Conservation (phyloP, 2,888 invertebrate genomes). For the Caenorhabditis uteleia region DNA sequence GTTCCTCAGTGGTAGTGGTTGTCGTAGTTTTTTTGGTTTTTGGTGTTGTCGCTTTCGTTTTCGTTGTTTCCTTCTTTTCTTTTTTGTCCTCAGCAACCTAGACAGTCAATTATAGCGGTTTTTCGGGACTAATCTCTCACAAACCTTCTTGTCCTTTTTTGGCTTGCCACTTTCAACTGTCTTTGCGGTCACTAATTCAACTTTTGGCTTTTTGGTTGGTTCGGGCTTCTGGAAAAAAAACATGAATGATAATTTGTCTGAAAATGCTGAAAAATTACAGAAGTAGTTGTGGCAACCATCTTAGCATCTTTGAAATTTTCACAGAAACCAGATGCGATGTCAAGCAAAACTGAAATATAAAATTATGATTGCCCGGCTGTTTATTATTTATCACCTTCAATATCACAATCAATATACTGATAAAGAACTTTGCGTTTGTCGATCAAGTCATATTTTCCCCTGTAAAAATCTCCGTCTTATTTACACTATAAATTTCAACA, state of each 20-base stretch:
- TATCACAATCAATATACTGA: slow-evolving; percentile 63
- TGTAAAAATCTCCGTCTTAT: slow-evolving; percentile 4
- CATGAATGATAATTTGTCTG: background rate
- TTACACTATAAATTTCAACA: slow-evolving; percentile 3
- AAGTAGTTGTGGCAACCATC: background rate
- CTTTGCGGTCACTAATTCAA: slow-evolving; percentile 12
- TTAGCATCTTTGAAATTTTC: slow-evolving; percentile 23
- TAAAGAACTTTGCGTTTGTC: slow-evolving; percentile 55
- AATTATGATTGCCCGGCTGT: background rate
- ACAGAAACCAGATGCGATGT: slow-evolving; percentile 40
- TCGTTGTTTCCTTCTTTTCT: slow-evolving; percentile 14
- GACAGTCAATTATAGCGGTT: too few relatives aligned
- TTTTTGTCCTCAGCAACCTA: too few relatives aligned
- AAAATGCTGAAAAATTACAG: background rate
- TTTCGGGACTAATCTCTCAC: too few relatives aligned
- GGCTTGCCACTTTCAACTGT: too few relatives aligned
- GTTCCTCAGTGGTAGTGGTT: slow-evolving; percentile 4
- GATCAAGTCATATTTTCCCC: slow-evolving; percentile 61
- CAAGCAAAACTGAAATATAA: slow-evolving; percentile 39
- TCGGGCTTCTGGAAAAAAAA: background rate
- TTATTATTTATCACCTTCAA: slow-evolving; percentile 36
- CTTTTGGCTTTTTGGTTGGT: slow-evolving; percentile 2
- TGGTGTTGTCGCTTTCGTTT: slow-evolving; percentile 3
- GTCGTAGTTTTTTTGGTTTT: slow-evolving; percentile 5
- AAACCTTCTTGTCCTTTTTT: slow-evolving; percentile 2